Evolutionary conservation across 2,888 invertebrate species (phyloP), one percentile per base, ranked within the genome.

Genomic region (Leptogaster cylindrica): DNA sequence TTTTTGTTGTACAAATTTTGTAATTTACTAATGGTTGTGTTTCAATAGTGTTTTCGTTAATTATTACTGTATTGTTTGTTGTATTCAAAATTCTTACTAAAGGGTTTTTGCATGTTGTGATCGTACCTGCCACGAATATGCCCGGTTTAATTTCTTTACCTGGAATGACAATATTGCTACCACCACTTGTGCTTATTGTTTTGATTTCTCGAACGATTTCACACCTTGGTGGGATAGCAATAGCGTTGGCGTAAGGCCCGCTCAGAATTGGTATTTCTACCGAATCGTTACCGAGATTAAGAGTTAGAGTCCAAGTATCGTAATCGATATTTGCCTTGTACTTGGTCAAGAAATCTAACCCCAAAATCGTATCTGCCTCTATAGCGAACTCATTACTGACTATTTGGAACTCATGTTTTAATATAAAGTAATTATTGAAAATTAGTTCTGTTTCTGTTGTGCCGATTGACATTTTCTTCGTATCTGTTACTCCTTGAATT

Each of bases 51-150:
- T 8, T 6, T 31, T 31, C 10, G 10, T 31, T 31, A 10, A 31
- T 1, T 10, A 1, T 1, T 31, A 31, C 31, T 31, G 31, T 1
- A 8, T 10, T 31, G 10, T 31, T 1, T 6, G 1, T 31, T 8
- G 23, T 46, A 18, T 66, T 66, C 12, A 61, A 20, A n/a, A 67
- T n/a, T 36, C 36, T 18, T 20, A 67, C 18, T 27, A 39, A 36
- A 31, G 67, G 63, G 23, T 12, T 67, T 6, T 27, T 31, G 6
- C 23, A 25, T 36, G 16, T 36, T 20, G 41, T 31, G 27, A 51
- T 44, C 7, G 67, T 44, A 10, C 28, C 25, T 4, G 63, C 67
- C 18, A 41, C 31, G 14, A 67, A 51, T 25, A 63, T 28, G 36
- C 41, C 63, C 1, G 10, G 6, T 28, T 14, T 2, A 7, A 63